Evolutionary conservation across 2,113 vertebrate genomes (phyloP).

Genomic region (Myotis yumanensis): DNA sequence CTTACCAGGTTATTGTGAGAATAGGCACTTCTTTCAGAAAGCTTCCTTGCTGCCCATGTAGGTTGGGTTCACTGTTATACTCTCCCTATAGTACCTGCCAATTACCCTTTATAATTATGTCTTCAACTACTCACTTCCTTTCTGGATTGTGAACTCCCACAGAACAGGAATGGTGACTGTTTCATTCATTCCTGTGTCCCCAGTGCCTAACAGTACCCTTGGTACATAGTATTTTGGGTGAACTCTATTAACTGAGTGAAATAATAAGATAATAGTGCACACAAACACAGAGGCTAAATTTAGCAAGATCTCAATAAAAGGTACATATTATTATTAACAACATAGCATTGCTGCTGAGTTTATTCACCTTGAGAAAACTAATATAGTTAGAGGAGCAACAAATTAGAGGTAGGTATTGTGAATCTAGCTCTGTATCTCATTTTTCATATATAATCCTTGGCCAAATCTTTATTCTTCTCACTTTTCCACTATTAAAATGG

Average conservation of each 20-base stretch:
- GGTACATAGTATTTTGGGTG: neutral
- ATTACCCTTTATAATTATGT: slow-evolving; percentile 33
- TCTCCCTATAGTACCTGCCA: neutral
- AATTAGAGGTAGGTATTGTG: neutral
- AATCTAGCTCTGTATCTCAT: neutral
- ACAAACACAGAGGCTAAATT: neutral
- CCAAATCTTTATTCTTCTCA: slow-evolving; percentile 11
- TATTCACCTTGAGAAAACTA: slow-evolving; percentile 8
- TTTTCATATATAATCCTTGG: neutral
- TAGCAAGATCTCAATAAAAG: slow-evolving; percentile 27
- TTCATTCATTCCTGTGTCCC: slow-evolving; percentile 9
- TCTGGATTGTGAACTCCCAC: neutral
- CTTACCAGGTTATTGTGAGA: neutral
- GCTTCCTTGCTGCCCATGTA: neutral
- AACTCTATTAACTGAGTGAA: neutral
- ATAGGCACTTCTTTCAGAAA: neutral
- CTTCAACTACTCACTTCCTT: slow-evolving; percentile 29
- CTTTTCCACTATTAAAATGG: slow-evolving; percentile 41
- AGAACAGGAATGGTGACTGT: neutral
- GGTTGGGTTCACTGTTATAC: neutral
- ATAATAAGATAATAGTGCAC: neutral
- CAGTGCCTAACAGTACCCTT: neutral
- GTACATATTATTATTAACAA: neutral
- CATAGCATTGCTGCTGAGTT: neutral
- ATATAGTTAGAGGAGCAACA: neutral